These are phyloP conservation scores for Saccopteryx leptura DNA, from an alignment of 2,113 vertebrate species.

Conservation along the genomic window DNA sequence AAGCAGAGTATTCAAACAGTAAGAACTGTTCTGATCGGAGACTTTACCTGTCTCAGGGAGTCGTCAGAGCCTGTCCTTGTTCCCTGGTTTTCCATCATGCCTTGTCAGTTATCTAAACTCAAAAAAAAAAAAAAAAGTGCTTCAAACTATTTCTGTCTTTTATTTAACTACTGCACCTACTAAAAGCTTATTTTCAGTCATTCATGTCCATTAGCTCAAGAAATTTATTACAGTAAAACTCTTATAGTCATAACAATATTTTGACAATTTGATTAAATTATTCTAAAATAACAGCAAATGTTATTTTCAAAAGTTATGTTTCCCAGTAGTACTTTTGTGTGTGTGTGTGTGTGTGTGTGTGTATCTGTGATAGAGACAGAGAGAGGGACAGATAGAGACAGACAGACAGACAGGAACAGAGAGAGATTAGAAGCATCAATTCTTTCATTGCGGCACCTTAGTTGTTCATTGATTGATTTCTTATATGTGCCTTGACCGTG, in stretches of 20 bases:
- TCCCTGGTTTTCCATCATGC: fast-evolving
- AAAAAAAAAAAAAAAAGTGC: not conserved
- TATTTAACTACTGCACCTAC: not conserved
- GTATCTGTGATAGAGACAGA: too few relatives aligned
- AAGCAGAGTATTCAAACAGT: not conserved
- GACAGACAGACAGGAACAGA: too few relatives aligned
- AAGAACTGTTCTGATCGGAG: not conserved
- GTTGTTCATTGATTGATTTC: too few relatives aligned
- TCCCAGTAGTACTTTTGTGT: not conserved
- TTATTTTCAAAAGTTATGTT: not conserved
- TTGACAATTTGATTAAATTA: not conserved
- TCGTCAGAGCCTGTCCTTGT: fast-evolving
- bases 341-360: too few relatives aligned
- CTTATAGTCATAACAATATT: not conserved
- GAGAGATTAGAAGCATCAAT: too few relatives aligned
- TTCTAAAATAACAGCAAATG: conserved; percentile 7
- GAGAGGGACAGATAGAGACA: too few relatives aligned
- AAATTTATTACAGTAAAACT: not conserved
- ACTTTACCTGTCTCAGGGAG: not conserved
- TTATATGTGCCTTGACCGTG: too few relatives aligned
- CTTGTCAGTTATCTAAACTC: not conserved
- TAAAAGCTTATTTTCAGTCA: not conserved
- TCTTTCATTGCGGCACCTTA: too few relatives aligned
- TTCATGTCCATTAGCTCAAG: not conserved
- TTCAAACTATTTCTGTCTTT: not conserved